These are phyloP conservation scores for Cyrtorhinus lividipennis DNA, from an alignment of 1,140 invertebrate species.

Conservation along the genomic window DNA sequence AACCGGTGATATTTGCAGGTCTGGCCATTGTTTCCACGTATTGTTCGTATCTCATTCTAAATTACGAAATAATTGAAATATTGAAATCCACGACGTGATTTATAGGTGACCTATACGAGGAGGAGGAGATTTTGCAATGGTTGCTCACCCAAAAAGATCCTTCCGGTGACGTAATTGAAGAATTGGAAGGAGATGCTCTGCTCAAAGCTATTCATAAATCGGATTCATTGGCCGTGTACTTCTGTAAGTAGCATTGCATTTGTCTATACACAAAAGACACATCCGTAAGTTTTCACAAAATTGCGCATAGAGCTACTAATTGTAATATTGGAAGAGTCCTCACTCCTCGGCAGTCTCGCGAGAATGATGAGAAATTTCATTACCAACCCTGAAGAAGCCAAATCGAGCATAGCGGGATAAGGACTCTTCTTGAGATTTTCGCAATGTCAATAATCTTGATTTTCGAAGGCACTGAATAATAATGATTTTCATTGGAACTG, in stretches of 20 bases:
- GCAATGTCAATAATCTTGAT: no score
- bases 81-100: no score
- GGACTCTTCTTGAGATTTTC: no score
- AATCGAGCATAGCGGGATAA: no score
- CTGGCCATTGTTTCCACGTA: no score
- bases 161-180: constrained; percentile 77
- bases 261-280: background rate
- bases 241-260: constrained; percentile 52
- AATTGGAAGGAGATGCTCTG: constrained; percentile 69
- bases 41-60: background rate
- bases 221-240: constrained; percentile 75
- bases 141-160: constrained; percentile 79
- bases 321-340: no score
- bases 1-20: constrained; percentile 89
- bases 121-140: constrained; percentile 78
- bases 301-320: no score
- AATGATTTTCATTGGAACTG: no score
- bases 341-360: no score
- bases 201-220: constrained; percentile 63
- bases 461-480: no score
- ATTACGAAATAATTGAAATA: background rate
- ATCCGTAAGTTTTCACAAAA: constrained; percentile 6
- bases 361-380: no score
- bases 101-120: constrained; percentile 81
- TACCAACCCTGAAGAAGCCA: no score